Percentiles rank a stretch among this genome's conserved stretches.
These are phyloP conservation scores for Candidula unifasciata DNA, from an alignment of 2,888 invertebrate species.

Conservation along the genomic window DNA sequence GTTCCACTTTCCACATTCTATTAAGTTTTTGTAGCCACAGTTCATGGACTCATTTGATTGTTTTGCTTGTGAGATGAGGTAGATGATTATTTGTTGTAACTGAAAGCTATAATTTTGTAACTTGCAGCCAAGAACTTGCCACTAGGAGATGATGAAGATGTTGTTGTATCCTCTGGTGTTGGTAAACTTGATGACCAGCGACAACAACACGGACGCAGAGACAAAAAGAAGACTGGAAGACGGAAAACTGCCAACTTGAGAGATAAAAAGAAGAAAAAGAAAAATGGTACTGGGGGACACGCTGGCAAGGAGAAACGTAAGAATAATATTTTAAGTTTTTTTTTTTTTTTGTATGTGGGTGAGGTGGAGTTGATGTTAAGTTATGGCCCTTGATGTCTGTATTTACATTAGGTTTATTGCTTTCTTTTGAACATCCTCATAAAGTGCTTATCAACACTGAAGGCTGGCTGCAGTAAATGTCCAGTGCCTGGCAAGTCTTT, in stretches of 20 bases:
- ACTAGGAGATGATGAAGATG: slow-evolving; percentile 18
- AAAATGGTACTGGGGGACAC: not conserved
- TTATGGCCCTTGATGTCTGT: no score
- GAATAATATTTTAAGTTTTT: not conserved
- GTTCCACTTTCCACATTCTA: no score
- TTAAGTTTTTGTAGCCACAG: no score
- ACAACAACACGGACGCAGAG: not conserved
- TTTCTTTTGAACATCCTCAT: no score
- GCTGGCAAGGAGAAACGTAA: slow-evolving; percentile 37
- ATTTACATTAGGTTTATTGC: no score
- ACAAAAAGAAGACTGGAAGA: slow-evolving; percentile 35
- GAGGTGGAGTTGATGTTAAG: not conserved
- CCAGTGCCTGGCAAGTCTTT: no score
- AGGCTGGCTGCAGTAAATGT: no score
- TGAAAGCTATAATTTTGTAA: not conserved
- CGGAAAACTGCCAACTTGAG: slow-evolving; percentile 17
- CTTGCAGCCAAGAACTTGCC: not conserved
- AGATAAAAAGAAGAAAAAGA: slow-evolving; percentile 41
- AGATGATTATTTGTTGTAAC: not conserved
- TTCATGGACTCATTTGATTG: no score
- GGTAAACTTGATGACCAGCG: not conserved
- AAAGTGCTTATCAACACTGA: no score
- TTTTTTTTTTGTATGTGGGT: not conserved
- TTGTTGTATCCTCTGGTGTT: not conserved
- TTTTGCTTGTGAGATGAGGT: no score